phyloP scores from a whole-genome alignment of 2,797 vertebrate genomes.

The Petrocephalus schoutedeni region DNA sequence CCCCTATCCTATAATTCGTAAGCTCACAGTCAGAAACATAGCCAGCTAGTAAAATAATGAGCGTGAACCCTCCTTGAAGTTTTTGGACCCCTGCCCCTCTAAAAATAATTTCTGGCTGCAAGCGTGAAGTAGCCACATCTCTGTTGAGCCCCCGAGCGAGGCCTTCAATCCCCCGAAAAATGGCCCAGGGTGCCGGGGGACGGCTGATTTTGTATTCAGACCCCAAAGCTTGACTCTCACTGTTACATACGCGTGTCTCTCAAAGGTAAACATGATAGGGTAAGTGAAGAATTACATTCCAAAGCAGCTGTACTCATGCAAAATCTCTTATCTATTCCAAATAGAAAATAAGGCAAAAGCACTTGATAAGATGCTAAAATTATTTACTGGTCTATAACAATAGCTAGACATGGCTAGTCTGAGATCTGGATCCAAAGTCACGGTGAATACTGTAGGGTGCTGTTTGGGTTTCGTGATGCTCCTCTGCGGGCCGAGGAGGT shows the following conservation, averaged over 20 bases:
- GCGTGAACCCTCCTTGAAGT: background rate
- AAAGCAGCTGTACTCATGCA: background rate
- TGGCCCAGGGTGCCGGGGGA: background rate
- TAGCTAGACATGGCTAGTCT: background rate
- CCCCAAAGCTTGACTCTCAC: background rate
- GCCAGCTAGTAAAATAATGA: background rate
- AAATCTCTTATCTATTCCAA: background rate
- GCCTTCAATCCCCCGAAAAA: background rate
- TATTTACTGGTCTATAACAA: background rate
- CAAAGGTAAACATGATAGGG: background rate
- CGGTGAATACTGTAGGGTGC: background rate
- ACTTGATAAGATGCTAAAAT: background rate
- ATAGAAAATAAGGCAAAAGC: background rate
- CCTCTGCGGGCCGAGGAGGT: background rate
- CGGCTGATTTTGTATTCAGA: background rate
- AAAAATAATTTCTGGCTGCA: no score
- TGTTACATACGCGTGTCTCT: background rate
- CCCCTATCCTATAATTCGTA: background rate
- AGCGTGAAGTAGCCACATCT: background rate
- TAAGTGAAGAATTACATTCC: background rate
- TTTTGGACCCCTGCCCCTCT: background rate
- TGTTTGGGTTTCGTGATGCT: background rate
- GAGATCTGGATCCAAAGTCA: background rate
- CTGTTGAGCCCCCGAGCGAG: background rate
- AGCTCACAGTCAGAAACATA: background rate